These are phyloP conservation scores for Dolomedes plantarius DNA, from an alignment of 2,888 invertebrate species.

Conservation along the genomic window DNA sequence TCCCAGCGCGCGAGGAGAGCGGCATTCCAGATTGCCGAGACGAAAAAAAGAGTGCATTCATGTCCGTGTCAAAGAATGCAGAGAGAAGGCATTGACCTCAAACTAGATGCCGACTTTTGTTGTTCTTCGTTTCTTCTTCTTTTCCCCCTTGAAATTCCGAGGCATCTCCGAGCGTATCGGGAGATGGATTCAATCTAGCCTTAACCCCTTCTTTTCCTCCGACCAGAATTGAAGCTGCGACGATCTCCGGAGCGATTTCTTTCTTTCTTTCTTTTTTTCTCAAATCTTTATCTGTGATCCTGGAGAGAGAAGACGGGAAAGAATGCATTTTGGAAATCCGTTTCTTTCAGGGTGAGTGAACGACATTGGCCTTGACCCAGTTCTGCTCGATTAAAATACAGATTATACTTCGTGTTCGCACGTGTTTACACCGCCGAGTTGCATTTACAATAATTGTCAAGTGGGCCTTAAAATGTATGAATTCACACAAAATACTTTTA, in stretches of 20 bases:
- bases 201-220: background rate
- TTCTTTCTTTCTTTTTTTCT: too few relatives aligned
- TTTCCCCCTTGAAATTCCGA: background rate
- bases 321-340: background rate
- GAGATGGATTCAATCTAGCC: background rate
- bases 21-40: background rate
- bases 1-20: background rate
- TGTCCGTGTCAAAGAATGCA: background rate
- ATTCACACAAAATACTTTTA: too few relatives aligned
- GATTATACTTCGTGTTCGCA: background rate
- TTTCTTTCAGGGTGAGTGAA: conserved; percentile 33
- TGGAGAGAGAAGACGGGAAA: background rate
- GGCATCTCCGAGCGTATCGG: background rate
- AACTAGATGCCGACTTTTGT: conserved; percentile 7
- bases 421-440: too few relatives aligned
- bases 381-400: background rate
- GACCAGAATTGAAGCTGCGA: background rate
- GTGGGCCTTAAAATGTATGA: too few relatives aligned
- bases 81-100: background rate
- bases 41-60: conserved; percentile 8
- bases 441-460: too few relatives aligned
- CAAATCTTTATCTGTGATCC: background rate
- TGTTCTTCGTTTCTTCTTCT: background rate
- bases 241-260: background rate
- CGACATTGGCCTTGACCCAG: conserved; percentile 52